Conservation (phyloP, 2,113 vertebrate species). For the Ophiodon elongatus region DNA sequence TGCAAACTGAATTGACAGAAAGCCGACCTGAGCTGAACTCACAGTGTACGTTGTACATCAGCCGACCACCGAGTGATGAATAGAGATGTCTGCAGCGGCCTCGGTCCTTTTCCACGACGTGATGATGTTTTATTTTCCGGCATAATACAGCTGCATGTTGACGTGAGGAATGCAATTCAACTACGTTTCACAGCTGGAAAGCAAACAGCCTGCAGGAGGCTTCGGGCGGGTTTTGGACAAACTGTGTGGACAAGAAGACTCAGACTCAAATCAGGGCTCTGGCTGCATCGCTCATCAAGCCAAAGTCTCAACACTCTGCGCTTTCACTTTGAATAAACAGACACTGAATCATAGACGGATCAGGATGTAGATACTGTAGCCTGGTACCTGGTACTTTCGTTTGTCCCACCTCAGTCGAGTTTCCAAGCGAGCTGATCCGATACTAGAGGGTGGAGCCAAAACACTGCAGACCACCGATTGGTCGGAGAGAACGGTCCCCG, state of each 20-base stretch:
- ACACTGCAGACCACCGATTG: no score
- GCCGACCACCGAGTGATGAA: constrained; percentile 15
- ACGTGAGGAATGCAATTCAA: background rate
- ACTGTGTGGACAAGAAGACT: no score
- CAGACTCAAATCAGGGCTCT: background rate
- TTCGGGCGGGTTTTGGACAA: constrained; percentile 8
- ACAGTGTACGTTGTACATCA: background rate
- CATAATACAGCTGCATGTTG: background rate
- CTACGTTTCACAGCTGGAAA: background rate
- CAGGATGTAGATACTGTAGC: background rate
- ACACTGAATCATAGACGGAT: background rate
- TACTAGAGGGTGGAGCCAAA: no score
- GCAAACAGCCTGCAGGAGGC: constrained; percentile 3
- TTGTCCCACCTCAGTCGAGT: no score
- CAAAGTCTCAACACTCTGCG: background rate
- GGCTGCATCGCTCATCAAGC: background rate
- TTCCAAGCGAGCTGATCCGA: no score
- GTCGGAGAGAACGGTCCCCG: no score
- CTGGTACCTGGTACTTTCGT: no score
- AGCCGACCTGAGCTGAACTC: background rate
- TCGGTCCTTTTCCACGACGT: no score
- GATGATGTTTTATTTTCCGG: no score
- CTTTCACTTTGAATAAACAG: background rate
- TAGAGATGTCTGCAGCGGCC: background rate
- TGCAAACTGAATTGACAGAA: background rate